Base-by-base conservation (phyloP, 2,113 vertebrate genomes). In the Sprattus sprattus region DNA sequence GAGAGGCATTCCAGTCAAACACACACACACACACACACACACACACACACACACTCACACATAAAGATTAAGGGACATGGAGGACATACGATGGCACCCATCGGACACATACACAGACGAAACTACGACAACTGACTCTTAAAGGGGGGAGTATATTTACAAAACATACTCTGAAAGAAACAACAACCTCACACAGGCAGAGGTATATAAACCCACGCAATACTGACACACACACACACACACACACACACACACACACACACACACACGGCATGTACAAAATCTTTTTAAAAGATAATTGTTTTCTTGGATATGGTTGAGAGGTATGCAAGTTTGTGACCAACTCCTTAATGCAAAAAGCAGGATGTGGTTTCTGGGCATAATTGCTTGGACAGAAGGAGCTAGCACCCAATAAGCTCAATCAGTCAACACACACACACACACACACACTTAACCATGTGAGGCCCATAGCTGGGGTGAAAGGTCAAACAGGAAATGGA, bases 401-500 rank as follows among this genome's bases (percentile, higher is more conserved):
- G 39, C 39, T 39, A 39, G 39, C 39, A 39, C 39, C 39, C 39
- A 39, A 39, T 39, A 39, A 39, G 39, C 2, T 39, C 39, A 39
- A 39, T 39, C 39, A 39, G 39, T 39, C 46, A 47, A 4, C 3
- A 57, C 10, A 6, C 1, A 57, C 52, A 57, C 15, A 16, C 3
- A 57, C 52, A 47, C 50, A 52, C 50, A 52, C 50, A 52, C 50
- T 89, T 80, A 89, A 81, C 81, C n/a, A 87, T 86, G 82, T 67
- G 46, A 80, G 6, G 3, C 45, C 78, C 45, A 85, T 8, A 32
- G 67, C 22, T 13, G 22, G 39, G 80, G 84, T 82, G 20, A 89
- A 83, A 84, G 85, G 86, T 88, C 85, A 67, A 57, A 81, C 81
- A 87, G 67, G 78, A 91, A 89, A 85, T 86, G 4, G 22, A 85